These are phyloP conservation scores for Brachyhypopomus gauderio DNA, from an alignment of 2,113 vertebrate species.

Conservation along the genomic window DNA sequence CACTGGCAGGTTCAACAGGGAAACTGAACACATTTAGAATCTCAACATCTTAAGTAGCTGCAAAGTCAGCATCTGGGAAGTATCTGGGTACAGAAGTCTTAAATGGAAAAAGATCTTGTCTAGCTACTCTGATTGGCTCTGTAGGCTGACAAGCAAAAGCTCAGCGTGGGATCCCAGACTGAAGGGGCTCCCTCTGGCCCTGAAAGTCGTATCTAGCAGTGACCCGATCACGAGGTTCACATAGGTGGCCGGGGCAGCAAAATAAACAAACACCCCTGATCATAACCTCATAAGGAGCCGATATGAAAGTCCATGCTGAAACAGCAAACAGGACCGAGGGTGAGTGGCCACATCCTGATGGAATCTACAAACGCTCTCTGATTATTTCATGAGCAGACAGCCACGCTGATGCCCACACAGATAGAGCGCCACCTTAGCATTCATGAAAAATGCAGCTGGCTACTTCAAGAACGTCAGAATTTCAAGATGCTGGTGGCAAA, in stretches of 20 bases:
- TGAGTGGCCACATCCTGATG: not conserved
- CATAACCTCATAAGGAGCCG: not conserved
- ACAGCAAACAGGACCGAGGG: not conserved
- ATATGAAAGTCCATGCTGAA: constrained; percentile 4
- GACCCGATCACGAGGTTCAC: constrained; percentile 15
- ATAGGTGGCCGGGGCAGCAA: constrained; percentile 10
- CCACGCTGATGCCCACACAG: not conserved
- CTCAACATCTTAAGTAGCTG: too few relatives aligned
- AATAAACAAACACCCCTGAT: not conserved
- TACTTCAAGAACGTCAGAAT: not conserved
- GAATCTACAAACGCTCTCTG: constrained; percentile 1
- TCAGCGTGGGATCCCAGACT: constrained; percentile 18
- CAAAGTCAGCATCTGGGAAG: not conserved
- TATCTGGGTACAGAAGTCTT: not conserved
- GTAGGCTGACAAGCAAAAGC: not conserved
- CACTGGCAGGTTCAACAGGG: too few relatives aligned
- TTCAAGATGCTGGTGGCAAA: not conserved
- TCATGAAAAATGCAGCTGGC: not conserved
- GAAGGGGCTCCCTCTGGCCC: constrained; percentile 21
- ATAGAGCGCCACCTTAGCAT: not conserved
- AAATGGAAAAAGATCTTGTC: constrained; percentile 17
- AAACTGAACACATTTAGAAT: too few relatives aligned
- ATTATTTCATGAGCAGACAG: not conserved
- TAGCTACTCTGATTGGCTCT: not conserved
- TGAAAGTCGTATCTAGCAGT: constrained; percentile 18